Percentiles rank a stretch among this genome's conserved stretches.
Evolutionary conservation across 2,888 invertebrate species (phyloP).

Genomic region (Acleris laterana): DNA sequence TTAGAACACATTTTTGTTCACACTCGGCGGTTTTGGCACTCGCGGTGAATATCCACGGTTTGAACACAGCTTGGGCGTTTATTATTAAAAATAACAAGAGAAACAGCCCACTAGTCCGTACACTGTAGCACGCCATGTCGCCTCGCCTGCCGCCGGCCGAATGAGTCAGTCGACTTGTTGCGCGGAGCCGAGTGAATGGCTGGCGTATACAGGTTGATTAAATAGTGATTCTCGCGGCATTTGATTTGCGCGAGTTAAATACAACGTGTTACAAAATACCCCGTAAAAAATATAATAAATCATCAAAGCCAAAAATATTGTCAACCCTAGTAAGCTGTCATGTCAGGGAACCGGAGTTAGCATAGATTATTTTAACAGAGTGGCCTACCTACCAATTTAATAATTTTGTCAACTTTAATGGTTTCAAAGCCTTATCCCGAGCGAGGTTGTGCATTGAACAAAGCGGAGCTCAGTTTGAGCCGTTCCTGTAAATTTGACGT

Average conservation of each 20-base stretch:
- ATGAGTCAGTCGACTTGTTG: slow-evolving; percentile 36
- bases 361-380: too few species aligned
- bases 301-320: too few species aligned
- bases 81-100: slow-evolving; percentile 74
- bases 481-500: too few species aligned
- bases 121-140: slow-evolving; percentile 64
- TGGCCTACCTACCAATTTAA: too few species aligned
- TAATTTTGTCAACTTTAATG: too few species aligned
- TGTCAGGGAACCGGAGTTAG: too few species aligned
- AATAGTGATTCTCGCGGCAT: neutral
- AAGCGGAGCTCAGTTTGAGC: too few species aligned
- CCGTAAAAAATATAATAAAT: too few species aligned
- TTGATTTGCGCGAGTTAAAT: neutral
- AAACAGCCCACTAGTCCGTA: slow-evolving; percentile 78
- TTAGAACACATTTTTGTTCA: slow-evolving; percentile 64
- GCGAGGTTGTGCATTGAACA: too few species aligned
- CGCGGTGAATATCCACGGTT: slow-evolving; percentile 77
- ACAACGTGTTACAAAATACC: too few species aligned
- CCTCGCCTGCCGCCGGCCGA: slow-evolving; percentile 43
- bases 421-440: too few species aligned
- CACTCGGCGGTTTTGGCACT: slow-evolving; percentile 60
- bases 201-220: slow-evolving; percentile 10
- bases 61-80: slow-evolving; percentile 61
- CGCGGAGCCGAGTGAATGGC: slow-evolving; percentile 3
- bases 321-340: too few species aligned